Evolutionary conservation across 2,797 vertebrate species (phyloP), one percentile per base, ranked within the genome.

Genomic region (Lepidocolaptes lacrymiger): DNA sequence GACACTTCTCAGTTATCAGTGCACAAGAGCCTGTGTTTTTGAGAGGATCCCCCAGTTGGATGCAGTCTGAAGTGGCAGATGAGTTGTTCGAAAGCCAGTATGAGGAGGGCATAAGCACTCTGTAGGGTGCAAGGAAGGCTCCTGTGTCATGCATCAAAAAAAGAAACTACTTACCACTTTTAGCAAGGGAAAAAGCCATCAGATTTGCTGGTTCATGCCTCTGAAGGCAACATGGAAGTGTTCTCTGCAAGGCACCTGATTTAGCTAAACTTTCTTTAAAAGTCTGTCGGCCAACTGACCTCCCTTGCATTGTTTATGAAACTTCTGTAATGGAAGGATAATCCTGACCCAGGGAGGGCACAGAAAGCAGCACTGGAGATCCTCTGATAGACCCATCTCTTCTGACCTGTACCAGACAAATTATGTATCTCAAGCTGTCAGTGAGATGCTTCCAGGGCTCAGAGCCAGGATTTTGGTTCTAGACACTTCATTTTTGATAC

Each of bases 1-100:
- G 85, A 88, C 84, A 77, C 81, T 93, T 95, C 64, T 94, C 52
- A 72, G 84, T 80, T 96, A 94, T 83, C 93, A 89, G 61, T 71
- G 49, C 66, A 74, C 44, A 80, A 88, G 62, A 73, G 76, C 75
- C 66, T 88, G 54, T 46, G 59, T 62, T 91, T 85, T 84, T 61
- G 74, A 94, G 95, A 91, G 85, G 32, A 93, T 92, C 63, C 82
- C 1, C 1, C 83, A 79, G 82, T 75, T 6, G 12, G 79, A 77
- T 64, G 59, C 61, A 61, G 89, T 56, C 76, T 92, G 89, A 94
- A 93, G 91, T 89, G 91, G 89, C 69, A 83, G 78, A 87, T 17
- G 10, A 88, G 64, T 58, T 72, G 54, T 81, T 96, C 61, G 85
- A 85, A 97, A 92, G 59, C 49, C 44, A 19, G 18, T 76, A 28